Conservation (phyloP, 2,888 invertebrate genomes). For the Hemicrepidius hirtus region DNA sequence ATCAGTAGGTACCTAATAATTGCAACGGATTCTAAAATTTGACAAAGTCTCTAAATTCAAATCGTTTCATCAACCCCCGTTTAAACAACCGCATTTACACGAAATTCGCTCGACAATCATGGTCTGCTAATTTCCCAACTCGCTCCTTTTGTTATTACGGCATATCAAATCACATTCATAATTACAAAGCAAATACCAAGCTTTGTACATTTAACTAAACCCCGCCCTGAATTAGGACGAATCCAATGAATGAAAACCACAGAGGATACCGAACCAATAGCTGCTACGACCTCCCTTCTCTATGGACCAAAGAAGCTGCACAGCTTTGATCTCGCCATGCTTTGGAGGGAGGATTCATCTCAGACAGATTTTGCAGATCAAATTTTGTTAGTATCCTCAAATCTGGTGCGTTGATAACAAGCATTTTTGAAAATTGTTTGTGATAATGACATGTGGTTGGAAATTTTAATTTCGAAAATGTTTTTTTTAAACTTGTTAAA, state of each 20-base stretch:
- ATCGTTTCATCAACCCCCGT: constrained; percentile 70
- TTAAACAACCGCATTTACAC: constrained; percentile 70
- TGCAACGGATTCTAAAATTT: background rate
- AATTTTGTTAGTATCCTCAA: constrained; percentile 61
- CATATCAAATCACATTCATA: constrained; percentile 72
- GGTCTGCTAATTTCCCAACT: constrained; percentile 70
- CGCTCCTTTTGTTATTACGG: constrained; percentile 70
- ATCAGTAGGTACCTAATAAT: no score
- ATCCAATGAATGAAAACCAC: constrained; percentile 54
- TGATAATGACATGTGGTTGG: constrained; percentile 46
- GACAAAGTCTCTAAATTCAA: constrained; percentile 66
- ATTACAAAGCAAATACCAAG: constrained; percentile 71
- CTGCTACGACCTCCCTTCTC: constrained; percentile 54
- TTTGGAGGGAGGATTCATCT: constrained; percentile 56
- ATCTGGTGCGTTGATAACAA: constrained; percentile 57
- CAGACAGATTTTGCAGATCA: constrained; percentile 59
- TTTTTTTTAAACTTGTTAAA: no score
- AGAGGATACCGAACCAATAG: constrained; percentile 59
- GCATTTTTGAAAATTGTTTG: constrained; percentile 29
- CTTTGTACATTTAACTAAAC: constrained; percentile 58
- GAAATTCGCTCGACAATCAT: constrained; percentile 69
- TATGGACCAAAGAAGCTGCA: constrained; percentile 59
- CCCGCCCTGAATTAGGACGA: constrained; percentile 55
- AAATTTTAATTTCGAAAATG: no score
- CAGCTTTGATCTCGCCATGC: constrained; percentile 59